These are phyloP conservation scores for Phyllotreta striolata DNA, from an alignment of 2,888 invertebrate species.

Conservation along the genomic window DNA sequence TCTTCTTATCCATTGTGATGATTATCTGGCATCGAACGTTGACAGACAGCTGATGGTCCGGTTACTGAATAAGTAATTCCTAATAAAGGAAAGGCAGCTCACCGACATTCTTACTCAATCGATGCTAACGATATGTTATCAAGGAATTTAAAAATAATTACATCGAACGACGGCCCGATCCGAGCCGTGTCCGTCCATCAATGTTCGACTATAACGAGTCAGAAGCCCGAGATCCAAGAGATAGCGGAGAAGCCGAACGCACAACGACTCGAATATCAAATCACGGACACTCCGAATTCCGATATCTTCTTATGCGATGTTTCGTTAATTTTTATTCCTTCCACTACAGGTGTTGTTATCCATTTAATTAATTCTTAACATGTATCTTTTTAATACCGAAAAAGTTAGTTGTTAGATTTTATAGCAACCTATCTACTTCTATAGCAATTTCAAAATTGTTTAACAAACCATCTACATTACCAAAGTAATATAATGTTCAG, in stretches of 20 bases:
- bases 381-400: too few relatives aligned
- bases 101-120: constrained; percentile 51
- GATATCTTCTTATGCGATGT: neutral
- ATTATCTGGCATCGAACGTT: constrained; percentile 45
- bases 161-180: constrained; percentile 52
- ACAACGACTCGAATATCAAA: constrained; percentile 18
- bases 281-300: constrained; percentile 5
- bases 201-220: constrained; percentile 41
- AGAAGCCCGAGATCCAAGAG: constrained; percentile 14
- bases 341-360: too few relatives aligned
- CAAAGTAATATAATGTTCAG: too few relatives aligned
- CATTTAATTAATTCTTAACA: too few relatives aligned
- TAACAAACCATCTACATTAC: too few relatives aligned
- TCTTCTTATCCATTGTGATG: constrained; percentile 33
- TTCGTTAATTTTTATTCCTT: too few relatives aligned
- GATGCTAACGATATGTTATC: constrained; percentile 59
- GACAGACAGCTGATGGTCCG: constrained; percentile 45
- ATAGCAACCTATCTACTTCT: too few relatives aligned
- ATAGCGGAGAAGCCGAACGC: constrained; percentile 9
- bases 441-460: too few relatives aligned
- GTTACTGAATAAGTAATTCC: constrained; percentile 50
- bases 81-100: constrained; percentile 51
- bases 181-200: constrained; percentile 58
- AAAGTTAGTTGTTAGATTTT: too few relatives aligned
- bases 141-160: constrained; percentile 61